A percentile compares a stretch with the other conserved stretches of the same genome.
phyloP scores from a whole-genome alignment of 2,113 vertebrate genomes.

The Axis porcinus region DNA sequence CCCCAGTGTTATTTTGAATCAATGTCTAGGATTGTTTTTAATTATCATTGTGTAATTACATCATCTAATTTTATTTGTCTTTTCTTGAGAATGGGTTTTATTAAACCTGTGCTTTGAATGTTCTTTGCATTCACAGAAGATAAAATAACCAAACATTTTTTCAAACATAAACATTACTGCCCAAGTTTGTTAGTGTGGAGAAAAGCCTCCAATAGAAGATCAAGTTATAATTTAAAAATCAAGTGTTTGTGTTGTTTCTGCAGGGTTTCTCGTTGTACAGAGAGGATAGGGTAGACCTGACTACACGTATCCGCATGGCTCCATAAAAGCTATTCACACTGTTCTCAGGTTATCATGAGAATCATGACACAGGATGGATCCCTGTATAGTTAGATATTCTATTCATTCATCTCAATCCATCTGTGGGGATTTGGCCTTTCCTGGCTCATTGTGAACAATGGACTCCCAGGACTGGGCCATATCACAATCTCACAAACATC shows the following conservation, averaged over 20 bases:
- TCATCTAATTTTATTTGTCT: too few relatives aligned
- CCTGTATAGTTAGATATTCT: too few relatives aligned
- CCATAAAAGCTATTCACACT: neutral
- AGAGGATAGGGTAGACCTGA: too few relatives aligned
- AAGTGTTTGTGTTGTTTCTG: neutral
- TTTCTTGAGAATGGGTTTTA: too few relatives aligned
- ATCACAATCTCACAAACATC: neutral
- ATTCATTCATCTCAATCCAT: neutral
- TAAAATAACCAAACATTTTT: too few relatives aligned
- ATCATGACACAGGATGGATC: accelerated
- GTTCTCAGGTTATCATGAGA: neutral
- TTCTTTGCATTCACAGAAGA: too few relatives aligned
- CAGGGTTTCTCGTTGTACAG: too few relatives aligned
- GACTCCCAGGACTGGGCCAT: neutral
- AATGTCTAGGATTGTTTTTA: too few relatives aligned
- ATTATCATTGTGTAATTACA: too few relatives aligned
- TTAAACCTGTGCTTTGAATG: too few relatives aligned
- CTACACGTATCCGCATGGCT: accelerated
- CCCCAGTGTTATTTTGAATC: too few relatives aligned
- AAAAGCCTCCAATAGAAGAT: neutral
- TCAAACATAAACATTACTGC: neutral
- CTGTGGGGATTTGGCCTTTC: neutral
- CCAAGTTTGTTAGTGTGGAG: neutral
- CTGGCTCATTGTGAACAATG: neutral
- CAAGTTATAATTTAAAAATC: neutral